phyloP scores from a whole-genome alignment of 2,797 vertebrate species.

The Podargus strigoides region DNA sequence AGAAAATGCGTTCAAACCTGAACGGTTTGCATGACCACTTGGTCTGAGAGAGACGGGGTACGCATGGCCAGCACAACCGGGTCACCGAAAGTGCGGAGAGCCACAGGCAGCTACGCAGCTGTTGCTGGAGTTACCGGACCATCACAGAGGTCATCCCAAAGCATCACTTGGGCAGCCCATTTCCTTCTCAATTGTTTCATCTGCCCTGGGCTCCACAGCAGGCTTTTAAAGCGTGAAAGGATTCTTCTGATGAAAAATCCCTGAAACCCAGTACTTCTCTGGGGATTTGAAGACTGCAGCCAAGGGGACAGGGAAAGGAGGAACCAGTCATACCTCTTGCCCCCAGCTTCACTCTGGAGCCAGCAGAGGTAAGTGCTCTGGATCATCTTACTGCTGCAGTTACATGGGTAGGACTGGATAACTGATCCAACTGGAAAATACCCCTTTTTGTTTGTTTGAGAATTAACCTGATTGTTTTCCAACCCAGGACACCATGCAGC shows the following conservation, averaged over 20 bases:
- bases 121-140: background rate
- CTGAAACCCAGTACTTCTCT: rapidly evolving
- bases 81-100: background rate
- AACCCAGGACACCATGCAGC: background rate
- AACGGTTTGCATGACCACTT: too few species aligned
- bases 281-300: background rate
- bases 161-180: background rate
- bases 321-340: background rate
- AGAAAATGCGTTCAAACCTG: too few species aligned
- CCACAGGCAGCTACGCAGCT: background rate
- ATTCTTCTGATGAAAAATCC: background rate
- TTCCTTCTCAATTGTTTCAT: background rate
- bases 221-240: background rate
- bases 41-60: too few species aligned
- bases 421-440: background rate
- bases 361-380: background rate
- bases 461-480: background rate
- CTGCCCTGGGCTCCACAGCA: too few species aligned
- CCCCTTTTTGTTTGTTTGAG: background rate
- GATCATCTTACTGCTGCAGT: background rate
- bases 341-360: background rate
- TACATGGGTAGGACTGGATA: background rate
- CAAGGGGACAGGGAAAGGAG: background rate
- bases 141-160: background rate
- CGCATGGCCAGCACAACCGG: background rate